A percentile compares a stretch with the other conserved stretches of the same genome.
Conservation (phyloP, 2,888 invertebrate species). For the Andrena bicolor region DNA sequence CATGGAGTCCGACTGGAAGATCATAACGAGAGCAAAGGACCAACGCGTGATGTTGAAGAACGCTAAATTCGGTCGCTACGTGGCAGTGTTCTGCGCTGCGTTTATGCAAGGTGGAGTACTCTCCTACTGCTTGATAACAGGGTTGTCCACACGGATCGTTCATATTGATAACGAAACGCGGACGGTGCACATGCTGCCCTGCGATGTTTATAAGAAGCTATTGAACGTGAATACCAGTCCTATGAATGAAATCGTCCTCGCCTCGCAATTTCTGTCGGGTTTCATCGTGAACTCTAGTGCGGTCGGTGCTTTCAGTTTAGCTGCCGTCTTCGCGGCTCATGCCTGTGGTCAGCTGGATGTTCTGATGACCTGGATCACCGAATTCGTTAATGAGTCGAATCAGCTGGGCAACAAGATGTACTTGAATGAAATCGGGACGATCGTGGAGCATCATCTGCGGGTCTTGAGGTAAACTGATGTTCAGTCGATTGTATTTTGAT, state of each 20-base stretch:
- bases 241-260: slow-evolving; percentile 63
- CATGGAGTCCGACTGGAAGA: slow-evolving; percentile 71
- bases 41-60: slow-evolving; percentile 67
- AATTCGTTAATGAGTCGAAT: slow-evolving; percentile 41
- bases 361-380: slow-evolving; percentile 54
- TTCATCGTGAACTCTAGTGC: slow-evolving; percentile 62
- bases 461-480: slow-evolving; percentile 46
- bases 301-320: slow-evolving; percentile 59
- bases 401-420: neutral
- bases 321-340: slow-evolving; percentile 68
- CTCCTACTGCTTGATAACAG: slow-evolving; percentile 41
- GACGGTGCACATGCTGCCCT: slow-evolving; percentile 50
- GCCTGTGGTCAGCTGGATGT: slow-evolving; percentile 71
- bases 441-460: slow-evolving; percentile 67
- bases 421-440: slow-evolving; percentile 17
- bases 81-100: slow-evolving; percentile 50
- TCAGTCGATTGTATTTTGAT: neutral
- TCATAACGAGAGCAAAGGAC: slow-evolving; percentile 43
- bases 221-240: slow-evolving; percentile 62
- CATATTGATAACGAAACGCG: slow-evolving; percentile 57
- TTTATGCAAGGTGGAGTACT: slow-evolving; percentile 60
- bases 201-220: slow-evolving; percentile 56
- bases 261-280: slow-evolving; percentile 55
- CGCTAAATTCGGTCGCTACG: slow-evolving; percentile 67
- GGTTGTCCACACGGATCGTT: slow-evolving; percentile 8